These are phyloP conservation scores for Monodelphis domestica DNA, from an alignment of 2,797 vertebrate species.

Conservation along the genomic window DNA sequence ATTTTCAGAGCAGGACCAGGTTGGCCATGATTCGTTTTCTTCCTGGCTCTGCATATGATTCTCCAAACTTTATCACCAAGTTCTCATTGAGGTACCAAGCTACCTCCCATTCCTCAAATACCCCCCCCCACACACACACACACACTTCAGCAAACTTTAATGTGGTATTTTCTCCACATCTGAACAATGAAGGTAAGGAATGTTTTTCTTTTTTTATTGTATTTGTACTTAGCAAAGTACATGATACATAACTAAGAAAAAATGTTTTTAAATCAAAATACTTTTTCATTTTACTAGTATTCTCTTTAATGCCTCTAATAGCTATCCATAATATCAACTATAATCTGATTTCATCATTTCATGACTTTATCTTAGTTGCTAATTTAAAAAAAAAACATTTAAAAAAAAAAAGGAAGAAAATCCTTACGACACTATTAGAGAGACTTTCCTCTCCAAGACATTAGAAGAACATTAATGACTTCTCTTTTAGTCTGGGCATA, in stretches of 20 bases:
- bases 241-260: too few relatives aligned
- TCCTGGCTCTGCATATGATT: neutral
- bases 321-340: neutral
- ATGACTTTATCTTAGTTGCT: neutral
- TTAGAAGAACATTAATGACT: neutral
- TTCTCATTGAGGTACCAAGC: neutral
- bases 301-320: neutral
- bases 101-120: neutral
- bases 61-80: neutral
- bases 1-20: neutral
- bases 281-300: neutral
- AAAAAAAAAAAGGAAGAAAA: neutral
- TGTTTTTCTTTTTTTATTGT: neutral
- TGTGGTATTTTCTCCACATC: neutral
- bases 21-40: neutral
- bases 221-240: neutral
- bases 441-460: neutral
- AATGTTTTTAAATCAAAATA: too few relatives aligned
- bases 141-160: neutral
- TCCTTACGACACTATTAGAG: neutral
- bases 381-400: neutral
- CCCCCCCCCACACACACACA: neutral
- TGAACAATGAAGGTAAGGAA: neutral
- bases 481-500: neutral
- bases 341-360: neutral